Base-by-base conservation (phyloP, 2,113 vertebrate species). In the Trichomycterus rosablanca region DNA sequence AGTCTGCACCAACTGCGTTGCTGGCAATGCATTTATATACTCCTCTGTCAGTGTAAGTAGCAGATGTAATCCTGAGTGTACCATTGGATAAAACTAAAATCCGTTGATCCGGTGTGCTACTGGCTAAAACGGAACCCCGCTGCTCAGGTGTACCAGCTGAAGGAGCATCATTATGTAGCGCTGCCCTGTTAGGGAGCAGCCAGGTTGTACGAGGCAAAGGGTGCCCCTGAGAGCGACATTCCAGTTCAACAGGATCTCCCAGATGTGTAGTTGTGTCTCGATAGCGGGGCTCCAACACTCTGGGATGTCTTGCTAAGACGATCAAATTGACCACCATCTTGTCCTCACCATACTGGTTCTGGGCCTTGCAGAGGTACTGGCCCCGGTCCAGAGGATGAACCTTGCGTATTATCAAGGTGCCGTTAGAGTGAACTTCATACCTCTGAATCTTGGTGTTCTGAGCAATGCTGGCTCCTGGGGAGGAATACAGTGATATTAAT, bases 1-100 rank as follows among this genome's bases (percentile, higher is more conserved):
- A 80, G 74, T 94, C 91, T 0, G 84, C 76, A 10, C 94, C 95
- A 0, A 86, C 89, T 1, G 83, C 74, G 6, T 90, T 96, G 83
- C 88, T 91, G 18, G 90, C 90, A 19, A 89, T 76, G 1, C 94
- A 97, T 74, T 88, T 83, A 73, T 95, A 97, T 24, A 91, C 70
- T 5, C 94, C 95, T 3, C 85, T 6, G 68, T 97, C 91, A 0
- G 83, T 70, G 59, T 87, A 85, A 2, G 74, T 72, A 1, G 79
- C 86, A 10, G 84, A 83, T 19, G 62, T 80, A 62, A 97, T 89
- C 55, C 71, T 73, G 11, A 96, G 80, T 0, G 89, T 92, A 5
- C 91, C 82, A 32, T 92, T 90, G 19, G 68, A 65, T 5, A 86
- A 68, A 18, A 95, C 73, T 2, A 73, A 80, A 39, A 93, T 52